These are phyloP conservation scores for Orthonychiurus folsomi DNA, from an alignment of 2,888 invertebrate species.

Conservation along the genomic window DNA sequence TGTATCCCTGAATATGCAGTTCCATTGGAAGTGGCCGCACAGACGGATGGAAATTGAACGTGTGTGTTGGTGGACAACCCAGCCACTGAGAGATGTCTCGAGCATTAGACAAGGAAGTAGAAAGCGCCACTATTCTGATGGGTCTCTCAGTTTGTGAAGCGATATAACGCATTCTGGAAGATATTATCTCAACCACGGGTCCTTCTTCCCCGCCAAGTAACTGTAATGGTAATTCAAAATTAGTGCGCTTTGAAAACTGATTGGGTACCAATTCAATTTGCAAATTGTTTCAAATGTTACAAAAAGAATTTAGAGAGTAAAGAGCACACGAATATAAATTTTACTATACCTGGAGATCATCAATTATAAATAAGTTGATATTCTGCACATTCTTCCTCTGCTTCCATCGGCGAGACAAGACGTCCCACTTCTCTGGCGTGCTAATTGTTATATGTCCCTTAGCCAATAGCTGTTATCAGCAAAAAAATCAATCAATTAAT, in stretches of 20 bases:
- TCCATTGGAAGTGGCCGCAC: constrained; percentile 91
- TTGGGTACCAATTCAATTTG: background rate
- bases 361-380: constrained; percentile 89
- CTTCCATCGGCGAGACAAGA: constrained; percentile 95
- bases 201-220: constrained; percentile 80
- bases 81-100: constrained; percentile 93
- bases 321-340: constrained; percentile 33
- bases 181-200: constrained; percentile 84
- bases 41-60: constrained; percentile 98
- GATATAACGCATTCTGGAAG: constrained; percentile 86
- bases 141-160: constrained; percentile 83
- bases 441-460: constrained; percentile 94
- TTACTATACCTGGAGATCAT: constrained; percentile 82
- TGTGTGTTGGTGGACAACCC: constrained; percentile 82
- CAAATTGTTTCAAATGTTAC: background rate
- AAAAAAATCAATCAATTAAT: constrained; percentile 9
- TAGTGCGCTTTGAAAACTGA: background rate
- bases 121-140: constrained; percentile 86
- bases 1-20: constrained; percentile 91
- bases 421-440: constrained; percentile 98
- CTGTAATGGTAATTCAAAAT: constrained; percentile 29
- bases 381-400: constrained; percentile 97
- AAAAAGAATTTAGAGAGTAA: background rate
- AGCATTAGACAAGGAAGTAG: constrained; percentile 88
- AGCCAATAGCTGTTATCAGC: constrained; percentile 46